These are phyloP conservation scores for Theropithecus gelada DNA, from an alignment of 2,113 vertebrate genomes.

Conservation along the genomic window DNA sequence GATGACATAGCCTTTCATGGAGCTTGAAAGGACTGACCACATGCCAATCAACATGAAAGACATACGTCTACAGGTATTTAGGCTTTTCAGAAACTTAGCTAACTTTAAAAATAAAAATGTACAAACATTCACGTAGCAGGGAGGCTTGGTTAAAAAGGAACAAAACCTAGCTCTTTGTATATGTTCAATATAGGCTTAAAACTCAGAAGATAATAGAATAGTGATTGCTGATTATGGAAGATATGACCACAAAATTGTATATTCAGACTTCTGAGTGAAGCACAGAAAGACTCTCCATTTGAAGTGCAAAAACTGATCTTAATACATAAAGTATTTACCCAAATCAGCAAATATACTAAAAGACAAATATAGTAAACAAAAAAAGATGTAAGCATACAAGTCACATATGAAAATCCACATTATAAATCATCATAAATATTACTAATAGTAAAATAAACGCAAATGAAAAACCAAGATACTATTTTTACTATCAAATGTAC, in stretches of 20 bases:
- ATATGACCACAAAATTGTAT: not conserved
- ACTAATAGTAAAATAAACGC: not conserved
- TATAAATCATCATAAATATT: not conserved
- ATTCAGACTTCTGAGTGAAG: not conserved
- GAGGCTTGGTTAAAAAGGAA: not conserved
- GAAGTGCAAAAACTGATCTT: not conserved
- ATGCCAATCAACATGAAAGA: not conserved
- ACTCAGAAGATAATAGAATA: not conserved
- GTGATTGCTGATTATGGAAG: not conserved
- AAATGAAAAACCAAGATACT: not conserved
- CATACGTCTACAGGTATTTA: not conserved
- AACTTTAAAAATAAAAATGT: not conserved
- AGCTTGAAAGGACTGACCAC: not conserved
- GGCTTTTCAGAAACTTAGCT: not conserved
- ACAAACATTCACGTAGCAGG: not conserved
- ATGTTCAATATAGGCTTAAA: not conserved
- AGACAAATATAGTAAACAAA: not conserved
- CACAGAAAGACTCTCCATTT: not conserved
- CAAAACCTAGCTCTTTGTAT: not conserved
- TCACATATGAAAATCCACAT: not conserved
- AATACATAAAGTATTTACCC: not conserved
- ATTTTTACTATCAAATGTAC: not conserved
- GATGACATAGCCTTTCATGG: not conserved
- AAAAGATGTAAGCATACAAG: not conserved
- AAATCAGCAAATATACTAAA: not conserved